phyloP scores from a whole-genome alignment of 2,797 vertebrate species.

The Scolopax rusticola region DNA sequence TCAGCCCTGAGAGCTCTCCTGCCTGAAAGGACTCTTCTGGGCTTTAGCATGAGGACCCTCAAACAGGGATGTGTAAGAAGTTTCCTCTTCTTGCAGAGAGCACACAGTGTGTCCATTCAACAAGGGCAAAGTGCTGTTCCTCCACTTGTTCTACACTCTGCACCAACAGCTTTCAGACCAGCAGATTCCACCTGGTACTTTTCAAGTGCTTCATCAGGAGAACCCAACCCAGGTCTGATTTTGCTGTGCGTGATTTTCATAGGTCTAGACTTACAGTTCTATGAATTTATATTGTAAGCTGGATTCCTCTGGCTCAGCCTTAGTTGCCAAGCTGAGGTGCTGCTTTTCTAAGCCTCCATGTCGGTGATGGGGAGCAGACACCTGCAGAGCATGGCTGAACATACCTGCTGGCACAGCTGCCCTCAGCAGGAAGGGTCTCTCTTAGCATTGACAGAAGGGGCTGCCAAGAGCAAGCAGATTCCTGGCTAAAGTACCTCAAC shows the following conservation, averaged over 20 bases:
- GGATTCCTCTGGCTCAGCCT: neutral
- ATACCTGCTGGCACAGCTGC: neutral
- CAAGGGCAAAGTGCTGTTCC: neutral
- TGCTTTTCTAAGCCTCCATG: neutral
- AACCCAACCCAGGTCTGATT: neutral
- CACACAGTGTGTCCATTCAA: accelerated
- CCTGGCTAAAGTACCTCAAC: neutral
- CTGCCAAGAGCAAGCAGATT: neutral
- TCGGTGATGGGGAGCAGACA: neutral
- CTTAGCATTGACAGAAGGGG: neutral
- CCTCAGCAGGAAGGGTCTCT: neutral
- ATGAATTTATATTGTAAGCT: neutral
- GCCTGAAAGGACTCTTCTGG: neutral
- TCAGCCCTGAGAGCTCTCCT: neutral
- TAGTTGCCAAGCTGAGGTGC: neutral
- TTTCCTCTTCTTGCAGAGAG: neutral
- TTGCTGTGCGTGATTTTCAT: neutral
- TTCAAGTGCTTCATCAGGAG: neutral
- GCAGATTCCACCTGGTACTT: neutral
- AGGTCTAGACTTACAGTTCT: neutral
- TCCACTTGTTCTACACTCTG: accelerated
- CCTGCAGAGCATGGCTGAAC: neutral
- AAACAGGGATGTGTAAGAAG: neutral
- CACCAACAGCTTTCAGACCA: neutral
- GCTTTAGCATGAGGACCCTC: neutral